Percentiles rank a stretch among this genome's conserved stretches.
These are phyloP conservation scores for Galerucella calmariensis DNA, from an alignment of 2,888 invertebrate species.

Conservation along the genomic window DNA sequence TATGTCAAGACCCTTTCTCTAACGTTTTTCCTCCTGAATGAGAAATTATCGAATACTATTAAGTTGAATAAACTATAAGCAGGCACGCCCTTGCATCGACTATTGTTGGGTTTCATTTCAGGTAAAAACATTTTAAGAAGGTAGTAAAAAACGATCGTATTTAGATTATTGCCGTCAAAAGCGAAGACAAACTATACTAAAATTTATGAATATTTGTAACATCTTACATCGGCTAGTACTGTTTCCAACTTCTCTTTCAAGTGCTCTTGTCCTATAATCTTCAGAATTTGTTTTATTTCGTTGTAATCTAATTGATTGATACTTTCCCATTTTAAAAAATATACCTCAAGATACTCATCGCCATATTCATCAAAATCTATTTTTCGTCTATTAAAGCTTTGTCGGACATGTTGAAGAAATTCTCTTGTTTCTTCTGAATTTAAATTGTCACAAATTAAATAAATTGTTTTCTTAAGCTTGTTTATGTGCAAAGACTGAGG, in stretches of 20 bases:
- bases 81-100: too few relatives aligned
- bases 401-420: slow-evolving; percentile 47
- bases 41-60: too few relatives aligned
- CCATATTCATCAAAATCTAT: slow-evolving; percentile 46
- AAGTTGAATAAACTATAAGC: too few relatives aligned
- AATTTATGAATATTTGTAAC: too few relatives aligned
- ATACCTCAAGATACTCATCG: slow-evolving; percentile 55
- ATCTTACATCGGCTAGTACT: slow-evolving; percentile 8
- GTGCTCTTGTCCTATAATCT: slow-evolving; percentile 52
- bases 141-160: too few relatives aligned
- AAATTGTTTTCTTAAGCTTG: slow-evolving; percentile 65
- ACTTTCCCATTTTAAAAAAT: slow-evolving; percentile 57
- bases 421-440: slow-evolving; percentile 53
- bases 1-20: too few relatives aligned
- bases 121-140: too few relatives aligned
- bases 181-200: too few relatives aligned
- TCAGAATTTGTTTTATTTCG: slow-evolving; percentile 53
- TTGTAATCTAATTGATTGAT: slow-evolving; percentile 29
- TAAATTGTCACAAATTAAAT: slow-evolving; percentile 64
- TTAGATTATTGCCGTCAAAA: too few relatives aligned
- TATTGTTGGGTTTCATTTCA: too few relatives aligned
- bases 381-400: slow-evolving; percentile 47
- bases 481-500: slow-evolving; percentile 57
- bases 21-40: too few relatives aligned
- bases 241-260: slow-evolving; percentile 40